Conservation (phyloP, 2,113 vertebrate genomes). For the Herpetotheres cachinnans region DNA sequence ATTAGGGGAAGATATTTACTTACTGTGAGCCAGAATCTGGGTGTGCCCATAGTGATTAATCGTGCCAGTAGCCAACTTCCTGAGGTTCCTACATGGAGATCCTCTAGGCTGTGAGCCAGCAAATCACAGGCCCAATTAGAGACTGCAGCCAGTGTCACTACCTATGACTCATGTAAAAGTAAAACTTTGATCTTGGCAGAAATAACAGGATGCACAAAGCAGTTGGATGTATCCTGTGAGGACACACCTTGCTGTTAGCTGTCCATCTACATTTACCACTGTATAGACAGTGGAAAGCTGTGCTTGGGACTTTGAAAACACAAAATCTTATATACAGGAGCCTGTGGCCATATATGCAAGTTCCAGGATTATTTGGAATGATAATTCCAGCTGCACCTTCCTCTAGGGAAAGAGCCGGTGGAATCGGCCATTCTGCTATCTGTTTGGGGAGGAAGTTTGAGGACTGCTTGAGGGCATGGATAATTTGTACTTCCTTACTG, state of each 20-base stretch:
- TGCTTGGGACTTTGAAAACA: background rate
- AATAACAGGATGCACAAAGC: conserved; percentile 38
- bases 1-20: background rate
- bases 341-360: background rate
- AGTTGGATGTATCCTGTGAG: conserved; percentile 19
- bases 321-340: background rate
- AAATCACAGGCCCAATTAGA: background rate
- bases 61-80: background rate
- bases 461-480: background rate
- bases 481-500: background rate
- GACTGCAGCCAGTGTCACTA: background rate
- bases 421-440: background rate
- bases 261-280: background rate
- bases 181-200: conserved; percentile 39
- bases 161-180: conserved; percentile 5
- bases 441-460: background rate
- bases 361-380: background rate
- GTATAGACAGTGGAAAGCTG: background rate
- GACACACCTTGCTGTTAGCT: background rate
- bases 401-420: background rate
- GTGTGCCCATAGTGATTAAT: background rate
- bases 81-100: background rate
- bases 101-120: background rate
- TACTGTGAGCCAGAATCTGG: background rate
- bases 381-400: background rate